A percentile compares a stretch with the other conserved stretches of the same genome.
These are phyloP conservation scores for Albula goreensis DNA, from an alignment of 2,113 vertebrate genomes.

Conservation along the genomic window DNA sequence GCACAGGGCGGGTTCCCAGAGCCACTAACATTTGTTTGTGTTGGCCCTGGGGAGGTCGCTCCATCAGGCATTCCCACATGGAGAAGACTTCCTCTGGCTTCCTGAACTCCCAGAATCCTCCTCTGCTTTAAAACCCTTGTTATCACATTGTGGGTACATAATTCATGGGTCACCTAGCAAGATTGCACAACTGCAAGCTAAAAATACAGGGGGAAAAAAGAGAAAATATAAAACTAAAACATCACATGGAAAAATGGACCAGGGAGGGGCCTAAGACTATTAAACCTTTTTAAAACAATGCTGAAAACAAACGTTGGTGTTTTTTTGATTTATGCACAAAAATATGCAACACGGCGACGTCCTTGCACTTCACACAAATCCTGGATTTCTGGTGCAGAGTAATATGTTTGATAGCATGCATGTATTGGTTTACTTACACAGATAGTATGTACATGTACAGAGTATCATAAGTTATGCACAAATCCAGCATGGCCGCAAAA, in stretches of 20 bases:
- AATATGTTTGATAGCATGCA: neutral
- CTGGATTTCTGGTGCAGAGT: neutral
- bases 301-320: neutral
- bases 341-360: neutral
- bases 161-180: neutral
- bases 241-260: neutral
- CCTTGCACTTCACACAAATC: neutral
- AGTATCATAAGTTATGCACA: neutral
- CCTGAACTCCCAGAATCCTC: neutral
- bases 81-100: conserved; percentile 3
- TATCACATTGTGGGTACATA: neutral
- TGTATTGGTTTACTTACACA: neutral
- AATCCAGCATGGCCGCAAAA: neutral
- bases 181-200: neutral
- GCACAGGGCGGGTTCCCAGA: neutral
- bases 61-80: conserved; percentile 21
- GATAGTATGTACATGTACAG: neutral
- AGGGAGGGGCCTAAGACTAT: neutral
- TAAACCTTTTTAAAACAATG: neutral
- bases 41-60: conserved; percentile 40
- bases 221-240: neutral
- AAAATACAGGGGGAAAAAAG: neutral
- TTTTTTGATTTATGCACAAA: neutral
- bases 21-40: conserved; percentile 40
- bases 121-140: neutral